phyloP scores from a whole-genome alignment of 2,888 invertebrate species.

The Sinodicranocentrus sp. region DNA sequence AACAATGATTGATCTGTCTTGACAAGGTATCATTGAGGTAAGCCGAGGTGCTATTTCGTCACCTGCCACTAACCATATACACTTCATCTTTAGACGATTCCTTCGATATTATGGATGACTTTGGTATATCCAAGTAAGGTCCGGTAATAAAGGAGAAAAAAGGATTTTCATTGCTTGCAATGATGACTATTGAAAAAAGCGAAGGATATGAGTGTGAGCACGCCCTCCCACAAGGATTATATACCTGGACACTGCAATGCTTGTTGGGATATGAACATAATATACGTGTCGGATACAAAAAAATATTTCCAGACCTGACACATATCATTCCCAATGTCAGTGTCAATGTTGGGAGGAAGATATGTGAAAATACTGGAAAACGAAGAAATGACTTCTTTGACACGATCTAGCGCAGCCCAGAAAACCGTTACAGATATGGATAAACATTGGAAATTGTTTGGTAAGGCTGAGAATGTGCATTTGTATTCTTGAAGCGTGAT shows the following conservation, averaged over 20 bases:
- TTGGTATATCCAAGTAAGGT: conserved; percentile 15
- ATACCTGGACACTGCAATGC: too few species aligned
- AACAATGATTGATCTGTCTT: conserved; percentile 64
- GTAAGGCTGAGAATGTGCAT: conserved; percentile 38
- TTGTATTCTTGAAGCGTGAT: conserved; percentile 56
- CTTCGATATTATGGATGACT: conserved; percentile 44
- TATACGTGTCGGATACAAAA: too few species aligned
- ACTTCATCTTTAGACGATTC: neutral
- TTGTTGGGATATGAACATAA: too few species aligned
- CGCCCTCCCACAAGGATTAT: conserved; percentile 72
- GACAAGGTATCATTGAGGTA: conserved; percentile 64
- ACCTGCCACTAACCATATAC: conserved; percentile 38
- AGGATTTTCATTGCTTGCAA: conserved; percentile 52
- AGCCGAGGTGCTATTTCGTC: conserved; percentile 63
- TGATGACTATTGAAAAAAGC: conserved; percentile 62
- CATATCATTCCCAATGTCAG: conserved; percentile 38
- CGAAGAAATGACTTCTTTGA: conserved; percentile 45
- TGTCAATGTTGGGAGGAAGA: conserved; percentile 55
- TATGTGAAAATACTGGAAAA: conserved; percentile 23
- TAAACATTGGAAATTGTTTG: conserved; percentile 50
- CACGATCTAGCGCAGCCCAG: conserved; percentile 56
- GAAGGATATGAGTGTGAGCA: conserved; percentile 58
- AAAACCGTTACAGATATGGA: conserved; percentile 60
- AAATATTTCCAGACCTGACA: conserved; percentile 45
- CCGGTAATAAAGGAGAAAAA: conserved; percentile 30